phyloP scores from a whole-genome alignment of 2,888 invertebrate species.

The Lepidocyrtoides sp. region DNA sequence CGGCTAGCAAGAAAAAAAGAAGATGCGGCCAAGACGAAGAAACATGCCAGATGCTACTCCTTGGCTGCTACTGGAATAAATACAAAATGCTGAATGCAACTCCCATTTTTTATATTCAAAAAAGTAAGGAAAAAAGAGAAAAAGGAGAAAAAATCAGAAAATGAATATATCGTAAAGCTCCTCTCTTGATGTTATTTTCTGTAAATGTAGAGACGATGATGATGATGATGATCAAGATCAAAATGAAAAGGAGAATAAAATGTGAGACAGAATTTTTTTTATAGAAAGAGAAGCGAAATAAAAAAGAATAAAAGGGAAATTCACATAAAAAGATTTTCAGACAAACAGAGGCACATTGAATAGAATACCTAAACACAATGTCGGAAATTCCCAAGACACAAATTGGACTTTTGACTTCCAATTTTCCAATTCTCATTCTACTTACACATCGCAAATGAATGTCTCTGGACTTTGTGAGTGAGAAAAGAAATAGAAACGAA shows the following conservation, averaged over 20 bases:
- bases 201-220: not conserved
- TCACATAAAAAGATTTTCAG: constrained; percentile 8
- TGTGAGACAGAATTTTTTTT: constrained; percentile 32
- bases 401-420: constrained; percentile 73
- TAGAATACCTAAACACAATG: not conserved
- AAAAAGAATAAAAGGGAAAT: not conserved
- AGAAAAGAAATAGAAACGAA: not conserved
- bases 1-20: not conserved
- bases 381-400: constrained; percentile 59
- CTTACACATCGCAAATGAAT: too few species aligned
- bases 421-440: constrained; percentile 45
- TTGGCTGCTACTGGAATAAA: not conserved
- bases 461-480: not conserved
- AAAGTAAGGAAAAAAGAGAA: too few species aligned
- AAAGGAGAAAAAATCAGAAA: not conserved
- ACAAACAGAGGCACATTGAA: not conserved
- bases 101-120: too few species aligned
- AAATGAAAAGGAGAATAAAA: constrained; percentile 31
- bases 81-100: too few species aligned
- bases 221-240: constrained; percentile 44
- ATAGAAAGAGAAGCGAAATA: not conserved
- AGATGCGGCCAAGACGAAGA: not conserved
- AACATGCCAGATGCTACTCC: constrained; percentile 18
- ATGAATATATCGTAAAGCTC: not conserved
- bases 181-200: not conserved